Evolutionary conservation across 2,888 invertebrate genomes (phyloP).

Genomic region (Frankliniella fusca): DNA sequence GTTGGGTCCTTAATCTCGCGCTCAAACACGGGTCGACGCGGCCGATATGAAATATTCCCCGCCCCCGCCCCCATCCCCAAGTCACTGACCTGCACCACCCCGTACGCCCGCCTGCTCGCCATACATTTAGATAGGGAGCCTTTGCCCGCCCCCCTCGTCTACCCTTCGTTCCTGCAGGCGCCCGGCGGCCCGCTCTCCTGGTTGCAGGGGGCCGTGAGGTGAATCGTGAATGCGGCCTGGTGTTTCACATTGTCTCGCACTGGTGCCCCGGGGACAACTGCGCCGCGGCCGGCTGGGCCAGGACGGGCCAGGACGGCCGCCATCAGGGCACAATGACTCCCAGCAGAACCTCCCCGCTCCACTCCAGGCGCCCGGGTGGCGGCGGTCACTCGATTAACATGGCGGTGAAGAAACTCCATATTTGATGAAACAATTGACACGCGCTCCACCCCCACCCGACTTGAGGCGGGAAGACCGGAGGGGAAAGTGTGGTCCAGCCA

Average conservation of each 20-base stretch:
- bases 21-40: background rate
- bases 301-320: too few relatives aligned
- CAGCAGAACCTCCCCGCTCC: too few relatives aligned
- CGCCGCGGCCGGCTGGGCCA: background rate
- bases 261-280: background rate
- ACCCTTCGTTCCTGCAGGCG: too few relatives aligned
- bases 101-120: background rate
- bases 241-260: conserved; percentile 6
- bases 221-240: background rate
- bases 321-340: too few relatives aligned
- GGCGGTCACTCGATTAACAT: too few relatives aligned
- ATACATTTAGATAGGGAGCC: background rate
- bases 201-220: conserved; percentile 1
- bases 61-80: background rate
- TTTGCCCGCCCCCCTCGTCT: too few relatives aligned
- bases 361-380: too few relatives aligned
- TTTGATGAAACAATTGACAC: too few relatives aligned
- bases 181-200: conserved; percentile 9
- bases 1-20: background rate
- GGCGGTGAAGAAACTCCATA: too few relatives aligned
- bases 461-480: too few relatives aligned
- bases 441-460: too few relatives aligned
- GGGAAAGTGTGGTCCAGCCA: too few relatives aligned
- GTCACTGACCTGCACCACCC: background rate
- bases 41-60: background rate